Base-by-base conservation (phyloP, 2,888 invertebrate species). In the Mamestra brassicae region DNA sequence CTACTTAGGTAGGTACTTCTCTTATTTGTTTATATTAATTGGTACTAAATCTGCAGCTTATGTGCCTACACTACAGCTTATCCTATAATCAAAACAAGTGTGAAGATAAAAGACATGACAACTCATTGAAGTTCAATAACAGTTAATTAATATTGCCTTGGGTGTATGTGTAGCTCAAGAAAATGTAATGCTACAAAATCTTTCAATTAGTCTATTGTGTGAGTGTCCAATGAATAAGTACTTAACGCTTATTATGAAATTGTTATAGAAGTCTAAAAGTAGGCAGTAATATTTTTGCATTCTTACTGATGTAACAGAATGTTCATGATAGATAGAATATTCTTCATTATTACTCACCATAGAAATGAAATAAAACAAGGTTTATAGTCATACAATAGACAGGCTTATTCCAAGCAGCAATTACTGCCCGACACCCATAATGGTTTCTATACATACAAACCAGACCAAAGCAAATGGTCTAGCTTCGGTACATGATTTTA, bases 81-180 rank as follows among this genome's bases (percentile, higher is more conserved):
- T 60, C 7, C 11, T 38, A 34, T 54, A 71, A 34, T 38, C 0
- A 70, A 71, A 78, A 71, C 45, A 71, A 78, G 11, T 52, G 11
- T 36, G 36, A 60, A 75, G 58, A 78, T 75, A 52, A 70, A 58
- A 47, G 34, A 52, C 50, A n/a, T 45, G 42, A 42, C n/a, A 52
- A 52, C 11, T 60, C 8, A 58, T 58, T 52, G 11, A 70, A 71
- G 79, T 70, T 69, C 50, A 74, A 78, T 52, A 52, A 61, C 38
- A 13, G 52, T 75, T 60, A 34, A 79, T 79, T 71, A 34, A 71
- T 38, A 71, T 79, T 71, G n/a, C 47, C n/a, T 79, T 78, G 52
- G n/a, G 8, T 38, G 38, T n/a, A 11, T 13, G n/a, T 54, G 47
- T 17, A 38, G 45, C 45, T 60, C 45, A 15, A 80, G 10, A 72